Base-by-base conservation (phyloP, 2,888 invertebrate species). In the Drosophila conformis region DNA sequence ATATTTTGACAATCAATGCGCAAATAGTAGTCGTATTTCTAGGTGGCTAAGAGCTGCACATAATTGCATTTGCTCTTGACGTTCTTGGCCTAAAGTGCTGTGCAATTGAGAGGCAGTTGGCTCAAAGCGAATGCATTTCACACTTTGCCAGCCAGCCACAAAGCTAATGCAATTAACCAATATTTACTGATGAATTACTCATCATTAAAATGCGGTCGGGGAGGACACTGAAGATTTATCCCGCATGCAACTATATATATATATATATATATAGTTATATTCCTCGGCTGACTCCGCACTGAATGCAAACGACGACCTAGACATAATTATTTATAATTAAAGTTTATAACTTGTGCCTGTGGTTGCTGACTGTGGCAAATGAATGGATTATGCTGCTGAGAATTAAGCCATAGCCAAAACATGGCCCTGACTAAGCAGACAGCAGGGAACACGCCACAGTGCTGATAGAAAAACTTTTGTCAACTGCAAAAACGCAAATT, bases 301-400 rank as follows among this genome's bases (percentile, higher is more conserved):
- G 48, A 48, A 52, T 59, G 62, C 48, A 67, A 46, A 51, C 10
- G n/a, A 29, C 40, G n/a, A 51, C 69, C 59, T 51, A 18, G 56
- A 69, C 60, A 74, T 80, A 78, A 84, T 84, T 85, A 85, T 69
- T 78, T 81, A 60, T 71, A 80, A 82, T 85, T 80, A 80, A 71
- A 80, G 72, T 73, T 78, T 53, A 27, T 66, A 57, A 31, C 46
- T 56, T 38, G 27, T n/a, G 1, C 8, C 53, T 13, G 4, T 31
- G 31, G 31, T 27, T 29, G 40, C 51, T 36, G 61, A 38, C 31
- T n/a, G 29, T n/a, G 33, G 15, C 56, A 58, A 70, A 70, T 63
- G 53, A 63, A 67, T 71, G 70, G 64, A 70, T 74, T 64, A 70
- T 48, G 52, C 58, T 56, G 25, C 56, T 62, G 69, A 73, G 69